A percentile compares a stretch with the other conserved stretches of the same genome.
Evolutionary conservation across 1,140 invertebrate species (phyloP).

Genomic region (Aphis gossypii): DNA sequence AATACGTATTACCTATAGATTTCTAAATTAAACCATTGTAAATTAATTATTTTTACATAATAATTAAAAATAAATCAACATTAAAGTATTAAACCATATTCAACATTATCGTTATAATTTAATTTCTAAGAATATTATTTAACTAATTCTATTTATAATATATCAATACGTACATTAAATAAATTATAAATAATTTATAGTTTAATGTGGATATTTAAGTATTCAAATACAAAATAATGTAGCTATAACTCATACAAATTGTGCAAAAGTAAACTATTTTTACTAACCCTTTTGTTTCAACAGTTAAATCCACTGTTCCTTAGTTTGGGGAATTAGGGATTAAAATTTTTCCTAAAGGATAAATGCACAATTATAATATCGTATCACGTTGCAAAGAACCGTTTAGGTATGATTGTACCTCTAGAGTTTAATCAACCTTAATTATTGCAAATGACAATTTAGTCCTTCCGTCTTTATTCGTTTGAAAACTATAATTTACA

Average conservation of each 20-base stretch:
- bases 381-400: background rate
- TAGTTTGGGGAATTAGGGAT: background rate
- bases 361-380: background rate
- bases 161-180: background rate
- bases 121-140: too few relatives aligned
- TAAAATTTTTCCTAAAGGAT: background rate
- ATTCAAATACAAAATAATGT: background rate
- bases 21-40: background rate
- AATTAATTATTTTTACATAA: background rate
- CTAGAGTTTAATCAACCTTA: constrained; percentile 31
- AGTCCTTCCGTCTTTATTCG: background rate
- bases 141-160: background rate
- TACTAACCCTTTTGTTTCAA: background rate
- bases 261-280: background rate
- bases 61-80: background rate
- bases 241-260: background rate
- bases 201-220: background rate
- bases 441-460: constrained; percentile 9
- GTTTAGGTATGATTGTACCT: background rate
- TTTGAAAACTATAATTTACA: background rate
- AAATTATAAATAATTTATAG: too few relatives aligned
- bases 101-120: background rate
- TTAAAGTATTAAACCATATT: too few relatives aligned
- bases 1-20: background rate
- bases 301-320: background rate